phyloP scores from a whole-genome alignment of 1,140 invertebrate species.

The Lordiphosa mommai region DNA sequence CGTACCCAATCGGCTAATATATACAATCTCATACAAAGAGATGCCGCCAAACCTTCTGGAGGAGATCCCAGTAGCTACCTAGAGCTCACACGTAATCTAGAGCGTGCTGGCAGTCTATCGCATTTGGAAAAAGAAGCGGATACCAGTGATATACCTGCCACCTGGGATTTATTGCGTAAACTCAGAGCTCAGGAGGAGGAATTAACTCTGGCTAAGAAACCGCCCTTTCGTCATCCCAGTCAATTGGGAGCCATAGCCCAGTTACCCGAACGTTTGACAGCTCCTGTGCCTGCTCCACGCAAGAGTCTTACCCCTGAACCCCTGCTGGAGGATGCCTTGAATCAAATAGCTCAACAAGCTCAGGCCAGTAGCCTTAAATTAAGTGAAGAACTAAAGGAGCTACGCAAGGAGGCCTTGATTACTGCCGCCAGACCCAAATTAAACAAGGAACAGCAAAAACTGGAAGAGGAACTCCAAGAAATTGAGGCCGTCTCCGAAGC shows the following conservation, averaged over 20 bases:
- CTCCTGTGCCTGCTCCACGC: slow-evolving; percentile 65
- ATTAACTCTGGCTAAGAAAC: slow-evolving; percentile 17
- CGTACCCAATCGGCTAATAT: slow-evolving; percentile 90
- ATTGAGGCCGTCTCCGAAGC: slow-evolving; percentile 80
- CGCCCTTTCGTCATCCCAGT: slow-evolving; percentile 69
- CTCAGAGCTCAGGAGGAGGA: slow-evolving; percentile 67
- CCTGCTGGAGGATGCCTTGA: slow-evolving; percentile 81
- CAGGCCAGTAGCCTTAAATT: slow-evolving; percentile 82
- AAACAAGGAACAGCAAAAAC: slow-evolving; percentile 60
- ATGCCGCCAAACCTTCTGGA: slow-evolving; percentile 75
- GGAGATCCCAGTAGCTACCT: slow-evolving; percentile 73
- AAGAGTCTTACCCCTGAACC: slow-evolving; percentile 73
- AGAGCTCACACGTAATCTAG: slow-evolving; percentile 61
- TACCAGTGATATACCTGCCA: slow-evolving; percentile 58
- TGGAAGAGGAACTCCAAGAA: slow-evolving; percentile 62
- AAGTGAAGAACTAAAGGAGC: slow-evolving; percentile 80
- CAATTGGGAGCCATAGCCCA: slow-evolving; percentile 70
- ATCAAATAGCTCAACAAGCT: slow-evolving; percentile 82
- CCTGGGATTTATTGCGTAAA: slow-evolving; percentile 59
- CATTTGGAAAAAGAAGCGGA: slow-evolving; percentile 43
- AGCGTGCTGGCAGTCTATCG: slow-evolving; percentile 70
- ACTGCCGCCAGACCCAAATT: slow-evolving; percentile 59
- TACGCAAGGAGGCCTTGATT: slow-evolving; percentile 70
- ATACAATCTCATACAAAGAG: slow-evolving; percentile 85
- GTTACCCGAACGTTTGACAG: slow-evolving; percentile 50